Evolutionary conservation across 2,113 vertebrate species (phyloP).

Genomic region (Lasiurus cinereus): DNA sequence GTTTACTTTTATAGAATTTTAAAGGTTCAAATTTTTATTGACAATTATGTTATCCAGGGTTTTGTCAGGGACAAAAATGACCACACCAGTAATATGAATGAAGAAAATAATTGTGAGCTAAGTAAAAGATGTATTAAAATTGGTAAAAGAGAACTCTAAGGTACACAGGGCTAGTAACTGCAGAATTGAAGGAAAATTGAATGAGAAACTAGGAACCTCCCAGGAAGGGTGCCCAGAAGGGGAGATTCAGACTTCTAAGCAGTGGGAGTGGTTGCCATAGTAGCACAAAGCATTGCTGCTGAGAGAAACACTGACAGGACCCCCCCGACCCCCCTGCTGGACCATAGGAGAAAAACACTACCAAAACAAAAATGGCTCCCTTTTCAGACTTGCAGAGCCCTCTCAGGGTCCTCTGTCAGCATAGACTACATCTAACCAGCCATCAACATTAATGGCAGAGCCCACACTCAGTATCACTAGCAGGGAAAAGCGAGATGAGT

Average conservation of each 20-base stretch:
- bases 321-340: neutral
- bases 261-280: neutral
- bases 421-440: neutral
- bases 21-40: neutral
- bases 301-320: neutral
- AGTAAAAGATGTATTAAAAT: neutral
- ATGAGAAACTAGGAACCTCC: neutral
- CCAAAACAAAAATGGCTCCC: neutral
- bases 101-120: neutral
- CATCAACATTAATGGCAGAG: neutral
- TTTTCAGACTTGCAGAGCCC: neutral
- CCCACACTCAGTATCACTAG: neutral
- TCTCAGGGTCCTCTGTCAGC: neutral
- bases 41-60: neutral
- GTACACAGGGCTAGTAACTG: neutral
- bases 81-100: neutral
- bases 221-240: neutral
- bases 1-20: constrained; percentile 22
- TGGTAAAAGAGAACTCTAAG: neutral
- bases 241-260: neutral
- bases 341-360: neutral
- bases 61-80: neutral
- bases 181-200: neutral
- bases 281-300: neutral
- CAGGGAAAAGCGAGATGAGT: neutral